Evolutionary conservation across 2,113 vertebrate genomes (phyloP).

Genomic region (Clarias batrachus): DNA sequence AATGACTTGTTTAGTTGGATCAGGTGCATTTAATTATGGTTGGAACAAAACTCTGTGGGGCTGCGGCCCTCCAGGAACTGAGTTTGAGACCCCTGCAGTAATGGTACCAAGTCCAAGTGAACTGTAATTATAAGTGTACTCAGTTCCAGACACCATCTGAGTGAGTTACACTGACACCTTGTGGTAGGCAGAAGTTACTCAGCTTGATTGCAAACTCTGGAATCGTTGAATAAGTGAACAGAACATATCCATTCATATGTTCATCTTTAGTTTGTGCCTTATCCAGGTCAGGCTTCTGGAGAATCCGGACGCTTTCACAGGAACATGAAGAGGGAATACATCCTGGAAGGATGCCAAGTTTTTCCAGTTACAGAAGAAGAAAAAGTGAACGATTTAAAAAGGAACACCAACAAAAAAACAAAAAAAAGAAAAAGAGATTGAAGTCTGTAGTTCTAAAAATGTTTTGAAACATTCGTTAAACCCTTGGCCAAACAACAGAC

Average conservation of each 20-base stretch:
- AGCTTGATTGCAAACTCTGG: not conserved
- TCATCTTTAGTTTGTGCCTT: not conserved
- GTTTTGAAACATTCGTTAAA: not conserved
- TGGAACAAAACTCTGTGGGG: no score
- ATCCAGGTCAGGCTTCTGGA: not conserved
- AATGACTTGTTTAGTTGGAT: no score
- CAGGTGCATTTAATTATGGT: no score
- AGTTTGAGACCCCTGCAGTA: no score
- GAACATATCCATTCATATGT: not conserved
- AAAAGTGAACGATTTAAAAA: not conserved
- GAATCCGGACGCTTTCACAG: not conserved
- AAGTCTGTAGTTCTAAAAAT: not conserved
- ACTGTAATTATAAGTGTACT: not conserved
- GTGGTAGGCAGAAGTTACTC: not conserved
- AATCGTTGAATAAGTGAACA: not conserved
- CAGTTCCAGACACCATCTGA: not conserved
- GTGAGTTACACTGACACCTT: conserved; percentile 42
- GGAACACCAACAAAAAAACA: no score
- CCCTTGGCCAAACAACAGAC: not conserved
- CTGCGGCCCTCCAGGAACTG: no score
- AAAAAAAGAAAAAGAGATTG: no score
- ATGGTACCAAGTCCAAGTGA: not conserved
- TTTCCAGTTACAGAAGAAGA: not conserved
- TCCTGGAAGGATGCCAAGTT: not conserved
- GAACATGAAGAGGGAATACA: not conserved